Percentiles rank a stretch among this genome's conserved stretches.
These are phyloP conservation scores for Piscicola geometra DNA, from an alignment of 2,888 invertebrate genomes.

Conservation along the genomic window DNA sequence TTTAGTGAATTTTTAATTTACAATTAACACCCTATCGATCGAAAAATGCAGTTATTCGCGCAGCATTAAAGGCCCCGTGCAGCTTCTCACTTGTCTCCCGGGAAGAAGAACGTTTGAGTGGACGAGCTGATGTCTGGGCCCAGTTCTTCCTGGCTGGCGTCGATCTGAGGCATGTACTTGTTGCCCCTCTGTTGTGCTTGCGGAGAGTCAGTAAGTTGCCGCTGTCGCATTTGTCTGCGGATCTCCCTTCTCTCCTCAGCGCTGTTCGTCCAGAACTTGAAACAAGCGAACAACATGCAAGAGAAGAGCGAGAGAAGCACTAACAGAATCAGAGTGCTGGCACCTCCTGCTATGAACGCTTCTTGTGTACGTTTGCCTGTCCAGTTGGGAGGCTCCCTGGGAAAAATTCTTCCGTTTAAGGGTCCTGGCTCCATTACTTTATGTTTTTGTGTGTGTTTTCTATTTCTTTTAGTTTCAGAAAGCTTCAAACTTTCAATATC, in stretches of 20 bases:
- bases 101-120: slow-evolving; percentile 24
- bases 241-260: background rate
- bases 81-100: slow-evolving; percentile 10
- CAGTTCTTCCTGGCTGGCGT: slow-evolving; percentile 17
- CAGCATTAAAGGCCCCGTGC: too few relatives aligned
- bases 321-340: slow-evolving; percentile 5
- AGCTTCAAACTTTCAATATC: too few relatives aligned
- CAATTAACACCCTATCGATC: too few relatives aligned
- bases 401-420: too few relatives aligned
- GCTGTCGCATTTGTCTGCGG: background rate
- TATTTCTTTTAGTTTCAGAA: too few relatives aligned
- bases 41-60: too few relatives aligned
- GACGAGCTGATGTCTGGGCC: background rate
- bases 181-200: slow-evolving; percentile 6
- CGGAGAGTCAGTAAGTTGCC: background rate
- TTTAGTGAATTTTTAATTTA: too few relatives aligned
- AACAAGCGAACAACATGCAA: background rate
- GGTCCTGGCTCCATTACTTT: too few relatives aligned
- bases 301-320: background rate
- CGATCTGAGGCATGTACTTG: slow-evolving; percentile 26
- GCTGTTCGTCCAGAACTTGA: slow-evolving; percentile 1
- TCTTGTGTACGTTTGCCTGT: background rate
- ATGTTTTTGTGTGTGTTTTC: too few relatives aligned
- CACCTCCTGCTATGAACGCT: slow-evolving; percentile 25
- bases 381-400: background rate